A percentile compares a stretch with the other conserved stretches of the same genome.
Evolutionary conservation across 2,113 vertebrate genomes (phyloP).

Genomic region (Plecotus auritus): DNA sequence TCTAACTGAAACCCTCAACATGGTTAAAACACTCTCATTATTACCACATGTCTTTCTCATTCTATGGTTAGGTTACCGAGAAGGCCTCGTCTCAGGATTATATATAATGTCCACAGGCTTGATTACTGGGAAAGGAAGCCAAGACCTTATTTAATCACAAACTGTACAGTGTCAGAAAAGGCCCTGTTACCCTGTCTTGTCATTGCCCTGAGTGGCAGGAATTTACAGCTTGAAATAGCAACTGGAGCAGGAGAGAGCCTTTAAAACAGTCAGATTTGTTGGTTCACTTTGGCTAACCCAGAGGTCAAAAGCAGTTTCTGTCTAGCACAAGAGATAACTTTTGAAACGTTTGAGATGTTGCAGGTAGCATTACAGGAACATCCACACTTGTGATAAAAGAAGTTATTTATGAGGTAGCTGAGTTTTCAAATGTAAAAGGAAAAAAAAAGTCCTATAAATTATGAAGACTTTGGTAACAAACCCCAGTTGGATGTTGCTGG

Average conservation of each 20-base stretch:
- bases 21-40: not conserved
- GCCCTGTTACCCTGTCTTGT: conserved; percentile 36
- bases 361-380: conserved; percentile 57
- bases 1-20: not conserved
- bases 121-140: conserved; percentile 15
- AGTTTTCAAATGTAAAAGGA: conserved; percentile 37
- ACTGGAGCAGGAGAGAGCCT: not conserved
- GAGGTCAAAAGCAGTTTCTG: conserved; percentile 62
- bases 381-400: conserved; percentile 63
- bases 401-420: conserved; percentile 61
- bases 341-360: conserved; percentile 45
- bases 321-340: conserved; percentile 61
- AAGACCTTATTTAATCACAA: conserved; percentile 28
- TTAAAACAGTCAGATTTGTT: conserved; percentile 43
- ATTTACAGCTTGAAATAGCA: conserved; percentile 53
- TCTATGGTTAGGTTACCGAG: not conserved
- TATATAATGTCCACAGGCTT: not conserved
- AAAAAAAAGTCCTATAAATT: conserved; percentile 30
- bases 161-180: conserved; percentile 25
- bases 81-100: not conserved
- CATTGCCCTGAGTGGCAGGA: not conserved
- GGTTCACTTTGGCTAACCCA: conserved; percentile 58
- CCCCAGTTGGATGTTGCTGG: not conserved
- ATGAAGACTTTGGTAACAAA: conserved; percentile 23
- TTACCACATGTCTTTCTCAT: not conserved